Evolutionary conservation across 64 coral and sea anemone genomes (phyloP).

Genomic region (Montipora cactus): DNA sequence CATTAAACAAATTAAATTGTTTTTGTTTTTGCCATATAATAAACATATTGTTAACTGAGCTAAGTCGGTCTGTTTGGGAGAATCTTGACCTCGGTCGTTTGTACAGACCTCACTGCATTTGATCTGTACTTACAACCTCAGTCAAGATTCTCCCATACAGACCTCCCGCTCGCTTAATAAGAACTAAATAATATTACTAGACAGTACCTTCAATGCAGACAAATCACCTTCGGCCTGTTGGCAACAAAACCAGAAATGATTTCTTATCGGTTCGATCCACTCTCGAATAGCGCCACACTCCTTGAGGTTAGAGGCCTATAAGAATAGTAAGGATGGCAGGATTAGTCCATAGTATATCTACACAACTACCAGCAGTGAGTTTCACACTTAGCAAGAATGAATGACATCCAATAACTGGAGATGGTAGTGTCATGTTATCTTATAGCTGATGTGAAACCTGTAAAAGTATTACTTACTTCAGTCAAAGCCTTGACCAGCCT

Average conservation of each 20-base stretch:
- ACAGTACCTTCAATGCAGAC: not conserved
- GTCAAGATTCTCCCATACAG: too few species aligned
- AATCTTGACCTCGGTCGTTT: too few species aligned
- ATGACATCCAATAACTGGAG: not conserved
- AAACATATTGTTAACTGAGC: too few species aligned
- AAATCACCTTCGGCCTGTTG: not conserved
- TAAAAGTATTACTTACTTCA: constrained; percentile 2
- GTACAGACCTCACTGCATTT: too few species aligned
- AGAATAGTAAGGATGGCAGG: not conserved
- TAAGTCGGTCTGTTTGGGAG: too few species aligned
- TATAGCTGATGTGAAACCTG: not conserved
- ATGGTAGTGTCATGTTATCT: not conserved
- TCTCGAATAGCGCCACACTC: not conserved
- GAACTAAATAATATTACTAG: too few species aligned
- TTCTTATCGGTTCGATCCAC: not conserved
- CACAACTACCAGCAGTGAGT: not conserved
- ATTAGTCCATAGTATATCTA: not conserved
- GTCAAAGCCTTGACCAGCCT: constrained; percentile 13
- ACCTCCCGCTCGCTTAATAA: too few species aligned
- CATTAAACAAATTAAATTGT: too few species aligned
- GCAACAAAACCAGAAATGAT: not conserved
- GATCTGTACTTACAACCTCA: too few species aligned
- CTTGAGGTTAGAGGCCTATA: not conserved
- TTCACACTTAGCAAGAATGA: not conserved
- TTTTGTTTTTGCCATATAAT: too few species aligned